Evolutionary conservation across 1,140 invertebrate species (phyloP).

Genomic region (Pristionchus pacificus): DNA sequence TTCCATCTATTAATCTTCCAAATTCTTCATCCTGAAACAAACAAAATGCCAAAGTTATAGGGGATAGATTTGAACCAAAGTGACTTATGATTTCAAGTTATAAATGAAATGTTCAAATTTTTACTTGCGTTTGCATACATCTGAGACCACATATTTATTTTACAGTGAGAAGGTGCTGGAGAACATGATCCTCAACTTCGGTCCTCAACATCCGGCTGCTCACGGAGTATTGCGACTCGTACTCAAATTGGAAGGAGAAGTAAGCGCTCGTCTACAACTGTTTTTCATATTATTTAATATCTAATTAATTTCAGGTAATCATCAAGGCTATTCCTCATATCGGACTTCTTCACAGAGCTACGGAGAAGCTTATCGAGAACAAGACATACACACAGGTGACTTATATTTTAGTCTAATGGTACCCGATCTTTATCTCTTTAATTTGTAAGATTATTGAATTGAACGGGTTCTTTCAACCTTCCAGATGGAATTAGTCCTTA

Average conservation of each 20-base stretch:
- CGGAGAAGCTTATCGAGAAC: constrained; percentile 96
- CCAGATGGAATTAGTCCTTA: no score
- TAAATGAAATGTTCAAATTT: no score
- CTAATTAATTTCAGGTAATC: constrained; percentile 66
- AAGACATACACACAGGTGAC: constrained; percentile 86
- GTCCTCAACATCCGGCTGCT: constrained; percentile 95
- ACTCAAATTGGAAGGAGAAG: constrained; percentile 90
- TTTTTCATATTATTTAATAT: background rate
- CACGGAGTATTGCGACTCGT: constrained; percentile 92
- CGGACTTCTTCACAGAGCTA: constrained; percentile 87
- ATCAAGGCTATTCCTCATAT: constrained; percentile 89
- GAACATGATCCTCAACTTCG: constrained; percentile 81
- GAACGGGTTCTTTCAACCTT: background rate
- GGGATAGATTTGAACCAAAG: no score
- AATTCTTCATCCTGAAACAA: no score
- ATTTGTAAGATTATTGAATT: background rate
- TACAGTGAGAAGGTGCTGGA: constrained; percentile 48
- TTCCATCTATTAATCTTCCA: no score
- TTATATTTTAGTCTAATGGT: background rate
- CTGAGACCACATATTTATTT: no score
- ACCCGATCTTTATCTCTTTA: background rate
- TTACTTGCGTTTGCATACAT: no score
- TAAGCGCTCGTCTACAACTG: constrained; percentile 45
- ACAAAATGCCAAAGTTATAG: no score
- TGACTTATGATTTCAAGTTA: no score